phyloP scores from a whole-genome alignment of 1,140 invertebrate species.

The Drosophila asahinai region DNA sequence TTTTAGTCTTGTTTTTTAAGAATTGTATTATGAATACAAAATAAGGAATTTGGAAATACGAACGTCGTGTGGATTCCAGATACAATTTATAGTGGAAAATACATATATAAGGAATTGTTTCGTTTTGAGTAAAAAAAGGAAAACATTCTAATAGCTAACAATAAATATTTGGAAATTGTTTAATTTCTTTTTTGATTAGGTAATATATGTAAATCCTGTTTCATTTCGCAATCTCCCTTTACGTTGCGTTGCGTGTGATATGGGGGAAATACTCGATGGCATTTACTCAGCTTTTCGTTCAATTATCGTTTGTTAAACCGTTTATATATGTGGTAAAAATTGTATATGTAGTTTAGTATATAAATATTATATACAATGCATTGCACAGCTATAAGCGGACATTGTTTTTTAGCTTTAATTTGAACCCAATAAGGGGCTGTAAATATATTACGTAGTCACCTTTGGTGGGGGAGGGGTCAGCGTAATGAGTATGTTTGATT shows the following conservation, averaged over 20 bases:
- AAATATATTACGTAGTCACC: no score
- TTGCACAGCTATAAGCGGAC: conserved; percentile 9
- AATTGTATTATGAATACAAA: conserved; percentile 8
- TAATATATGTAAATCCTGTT: conserved; percentile 46
- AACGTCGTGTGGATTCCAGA: conserved; percentile 18
- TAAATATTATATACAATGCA: conserved; percentile 31
- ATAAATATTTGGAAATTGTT: conserved; percentile 46
- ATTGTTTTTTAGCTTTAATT: neutral
- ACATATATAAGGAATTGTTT: conserved; percentile 12
- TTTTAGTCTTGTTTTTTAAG: conserved; percentile 24
- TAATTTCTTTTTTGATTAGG: conserved; percentile 33
- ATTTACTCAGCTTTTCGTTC: conserved; percentile 29
- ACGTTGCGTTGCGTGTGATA: conserved; percentile 21
- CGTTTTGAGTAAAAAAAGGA: conserved; percentile 14
- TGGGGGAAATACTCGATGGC: conserved; percentile 36
- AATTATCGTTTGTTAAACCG: conserved; percentile 19
- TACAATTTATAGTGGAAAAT: conserved; percentile 25
- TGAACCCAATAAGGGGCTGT: neutral
- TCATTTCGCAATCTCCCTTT: conserved; percentile 37
- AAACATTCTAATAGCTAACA: conserved; percentile 44
- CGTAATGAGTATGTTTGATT: no score
- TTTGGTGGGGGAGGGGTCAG: no score
- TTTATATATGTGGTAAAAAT: conserved; percentile 43
- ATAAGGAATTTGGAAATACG: conserved; percentile 16
- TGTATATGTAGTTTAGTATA: conserved; percentile 38